Evolutionary conservation across 1,140 invertebrate genomes (phyloP).

Genomic region (Conopomorpha cramerella): DNA sequence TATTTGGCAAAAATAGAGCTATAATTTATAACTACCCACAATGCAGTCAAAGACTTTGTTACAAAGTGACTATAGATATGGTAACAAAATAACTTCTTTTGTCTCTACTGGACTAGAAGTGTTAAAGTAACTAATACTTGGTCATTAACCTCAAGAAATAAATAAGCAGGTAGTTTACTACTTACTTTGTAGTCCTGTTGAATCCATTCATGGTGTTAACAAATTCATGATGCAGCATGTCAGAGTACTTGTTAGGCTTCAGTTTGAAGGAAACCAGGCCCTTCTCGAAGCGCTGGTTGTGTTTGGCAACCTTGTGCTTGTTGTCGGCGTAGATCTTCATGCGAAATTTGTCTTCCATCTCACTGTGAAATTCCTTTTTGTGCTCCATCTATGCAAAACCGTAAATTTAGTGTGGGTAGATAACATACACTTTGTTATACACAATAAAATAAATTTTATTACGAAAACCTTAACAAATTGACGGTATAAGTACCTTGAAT

Average conservation of each 20-base stretch:
- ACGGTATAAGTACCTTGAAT: slow-evolving; percentile 84
- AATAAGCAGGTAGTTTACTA: no score
- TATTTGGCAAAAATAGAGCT: no score
- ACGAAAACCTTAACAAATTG: no score
- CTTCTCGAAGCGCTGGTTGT: slow-evolving; percentile 74
- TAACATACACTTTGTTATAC: neutral
- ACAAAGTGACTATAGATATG: slow-evolving; percentile 4
- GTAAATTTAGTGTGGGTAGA: neutral
- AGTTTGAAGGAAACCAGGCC: slow-evolving; percentile 71
- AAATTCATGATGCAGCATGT: slow-evolving; percentile 87
- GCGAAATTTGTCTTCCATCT: slow-evolving; percentile 79
- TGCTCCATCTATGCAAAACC: slow-evolving; percentile 62
- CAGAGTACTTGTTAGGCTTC: slow-evolving; percentile 80
- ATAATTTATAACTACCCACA: no score
- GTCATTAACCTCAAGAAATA: no score
- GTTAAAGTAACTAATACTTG: no score
- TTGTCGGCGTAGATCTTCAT: slow-evolving; percentile 81
- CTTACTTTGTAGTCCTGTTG: slow-evolving; percentile 62
- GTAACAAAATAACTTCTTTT: no score
- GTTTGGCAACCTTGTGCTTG: slow-evolving; percentile 61
- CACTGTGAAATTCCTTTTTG: slow-evolving; percentile 71
- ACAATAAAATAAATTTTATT: no score
- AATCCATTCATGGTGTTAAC: slow-evolving; percentile 78
- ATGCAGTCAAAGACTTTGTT: no score
- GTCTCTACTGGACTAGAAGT: no score